A percentile compares a stretch with the other conserved stretches of the same genome.
phyloP scores from a whole-genome alignment of 2,888 invertebrate genomes.

The Gortyna flavago region DNA sequence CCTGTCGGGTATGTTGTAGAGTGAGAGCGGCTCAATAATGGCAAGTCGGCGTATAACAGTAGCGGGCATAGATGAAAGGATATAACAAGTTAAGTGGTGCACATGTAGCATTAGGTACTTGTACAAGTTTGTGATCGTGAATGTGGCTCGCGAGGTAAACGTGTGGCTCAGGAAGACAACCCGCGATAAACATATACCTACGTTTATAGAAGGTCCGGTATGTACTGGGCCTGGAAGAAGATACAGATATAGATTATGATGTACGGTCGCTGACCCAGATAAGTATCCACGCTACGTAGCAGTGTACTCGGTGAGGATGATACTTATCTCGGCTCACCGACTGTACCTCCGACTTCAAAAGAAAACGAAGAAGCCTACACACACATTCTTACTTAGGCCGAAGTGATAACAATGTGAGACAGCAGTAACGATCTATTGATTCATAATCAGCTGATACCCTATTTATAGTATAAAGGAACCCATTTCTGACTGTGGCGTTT shows the following conservation, averaged over 20 bases:
- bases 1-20: neutral
- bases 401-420: neutral
- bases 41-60: neutral
- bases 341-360: neutral
- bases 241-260: neutral
- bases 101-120: neutral
- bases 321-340: too few relatives aligned
- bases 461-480: neutral
- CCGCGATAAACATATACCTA: neutral
- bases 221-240: too few relatives aligned
- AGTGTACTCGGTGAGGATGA: neutral
- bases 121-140: slow-evolving; percentile 20
- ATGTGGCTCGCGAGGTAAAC: slow-evolving; percentile 16
- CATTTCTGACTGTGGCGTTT: neutral
- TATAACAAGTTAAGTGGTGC: neutral
- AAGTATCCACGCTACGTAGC: neutral
- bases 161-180: neutral
- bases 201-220: neutral
- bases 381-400: neutral
- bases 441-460: neutral
- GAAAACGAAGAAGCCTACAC: neutral
- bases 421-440: neutral
- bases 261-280: neutral
- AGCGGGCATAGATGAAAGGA: neutral
- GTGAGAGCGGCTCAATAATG: too few relatives aligned